Conservation (phyloP, 2,888 invertebrate genomes). For the Chorisops tibialis region DNA sequence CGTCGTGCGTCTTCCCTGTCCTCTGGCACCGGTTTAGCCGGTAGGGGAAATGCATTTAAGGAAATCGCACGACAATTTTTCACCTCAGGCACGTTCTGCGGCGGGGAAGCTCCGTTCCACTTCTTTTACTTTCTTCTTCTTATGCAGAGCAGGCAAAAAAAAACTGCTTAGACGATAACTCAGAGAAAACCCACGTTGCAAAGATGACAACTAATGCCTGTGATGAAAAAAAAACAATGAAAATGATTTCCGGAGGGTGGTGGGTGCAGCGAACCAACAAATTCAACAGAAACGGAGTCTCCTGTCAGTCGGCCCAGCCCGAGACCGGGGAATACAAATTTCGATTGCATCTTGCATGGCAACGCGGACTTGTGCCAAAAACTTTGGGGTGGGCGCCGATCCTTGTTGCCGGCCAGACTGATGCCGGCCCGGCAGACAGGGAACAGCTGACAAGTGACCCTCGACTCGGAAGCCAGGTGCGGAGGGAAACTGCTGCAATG, state of each 20-base stretch:
- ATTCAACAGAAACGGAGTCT: no score
- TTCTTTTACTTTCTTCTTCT: constrained; percentile 4
- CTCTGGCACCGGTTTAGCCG: neutral
- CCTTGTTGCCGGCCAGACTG: neutral
- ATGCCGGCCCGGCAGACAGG: neutral
- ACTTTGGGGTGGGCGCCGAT: neutral
- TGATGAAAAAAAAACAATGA: no score
- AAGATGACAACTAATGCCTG: no score
- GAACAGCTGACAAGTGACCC: constrained; percentile 7
- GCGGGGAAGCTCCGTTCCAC: neutral
- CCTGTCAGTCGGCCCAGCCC: no score
- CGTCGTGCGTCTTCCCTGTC: neutral
- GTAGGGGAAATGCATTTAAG: constrained; percentile 18
- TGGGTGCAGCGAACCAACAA: no score
- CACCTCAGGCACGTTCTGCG: neutral
- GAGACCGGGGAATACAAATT: no score
- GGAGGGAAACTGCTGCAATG: constrained; percentile 3
- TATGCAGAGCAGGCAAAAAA: neutral
- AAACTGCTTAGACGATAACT: neutral
- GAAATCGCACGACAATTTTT: constrained; percentile 8
- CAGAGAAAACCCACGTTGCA: no score
- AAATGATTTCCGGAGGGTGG: neutral
- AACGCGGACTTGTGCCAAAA: neutral
- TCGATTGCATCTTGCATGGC: neutral
- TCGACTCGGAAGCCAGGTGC: no score